Conservation (phyloP, 2,113 vertebrate species). For the Sclerurus mexicanus region DNA sequence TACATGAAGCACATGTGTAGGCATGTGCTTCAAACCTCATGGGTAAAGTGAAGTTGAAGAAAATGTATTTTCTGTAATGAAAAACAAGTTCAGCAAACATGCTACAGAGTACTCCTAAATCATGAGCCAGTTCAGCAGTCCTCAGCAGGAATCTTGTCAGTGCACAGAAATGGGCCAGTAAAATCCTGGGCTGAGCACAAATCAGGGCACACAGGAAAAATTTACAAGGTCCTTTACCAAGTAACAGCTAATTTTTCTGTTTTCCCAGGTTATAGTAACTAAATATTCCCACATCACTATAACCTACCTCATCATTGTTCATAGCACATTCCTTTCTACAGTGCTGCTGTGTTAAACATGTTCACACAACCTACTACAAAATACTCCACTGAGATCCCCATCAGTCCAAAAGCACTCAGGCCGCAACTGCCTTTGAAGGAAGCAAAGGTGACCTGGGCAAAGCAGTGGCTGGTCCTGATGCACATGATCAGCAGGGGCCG, state of each 20-base stretch:
- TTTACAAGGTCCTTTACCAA: not conserved
- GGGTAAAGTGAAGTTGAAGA: not conserved
- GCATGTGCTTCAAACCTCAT: not conserved
- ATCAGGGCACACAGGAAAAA: not conserved
- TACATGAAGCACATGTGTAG: not conserved
- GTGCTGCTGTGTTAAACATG: not conserved
- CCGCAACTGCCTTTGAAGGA: not conserved
- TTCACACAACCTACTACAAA: not conserved
- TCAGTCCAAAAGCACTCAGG: not conserved
- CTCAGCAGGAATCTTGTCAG: not conserved
- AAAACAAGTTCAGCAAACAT: not conserved
- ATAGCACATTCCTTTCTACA: not conserved
- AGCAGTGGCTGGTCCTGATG: not conserved
- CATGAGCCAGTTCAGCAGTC: not conserved
- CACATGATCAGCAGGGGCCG: not conserved
- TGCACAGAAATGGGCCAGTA: not conserved
- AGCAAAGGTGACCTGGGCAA: not conserved
- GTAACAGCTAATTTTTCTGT: not conserved
- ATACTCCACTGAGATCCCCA: not conserved
- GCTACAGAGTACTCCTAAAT: not conserved
- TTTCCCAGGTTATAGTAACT: not conserved
- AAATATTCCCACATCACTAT: not conserved
- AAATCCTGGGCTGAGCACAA: not conserved
- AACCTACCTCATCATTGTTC: not conserved
- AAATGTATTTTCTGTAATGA: not conserved